Evolutionary conservation across 2,113 vertebrate species (phyloP).

Genomic region (Empidonax traillii): DNA sequence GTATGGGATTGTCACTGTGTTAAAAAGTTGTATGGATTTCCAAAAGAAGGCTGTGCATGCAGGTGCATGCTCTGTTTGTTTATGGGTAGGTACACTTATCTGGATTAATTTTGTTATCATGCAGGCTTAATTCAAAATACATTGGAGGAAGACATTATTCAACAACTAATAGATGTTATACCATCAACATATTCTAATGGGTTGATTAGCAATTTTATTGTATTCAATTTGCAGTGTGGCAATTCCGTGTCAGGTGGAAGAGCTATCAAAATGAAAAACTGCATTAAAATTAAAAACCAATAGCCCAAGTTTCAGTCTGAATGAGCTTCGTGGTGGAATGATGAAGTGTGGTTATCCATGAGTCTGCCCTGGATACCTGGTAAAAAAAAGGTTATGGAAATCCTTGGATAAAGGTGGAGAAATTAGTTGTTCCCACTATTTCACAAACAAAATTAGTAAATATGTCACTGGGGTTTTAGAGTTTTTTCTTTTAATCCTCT

Average conservation of each 20-base stretch:
- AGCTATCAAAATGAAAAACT: slow-evolving; percentile 78
- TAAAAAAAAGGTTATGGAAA: background rate
- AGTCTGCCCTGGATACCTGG: background rate
- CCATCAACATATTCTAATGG: slow-evolving; percentile 71
- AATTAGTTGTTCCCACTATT: background rate
- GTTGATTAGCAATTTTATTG: slow-evolving; percentile 78
- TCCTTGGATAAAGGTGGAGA: background rate
- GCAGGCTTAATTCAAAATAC: slow-evolving; percentile 62
- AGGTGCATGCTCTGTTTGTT: background rate
- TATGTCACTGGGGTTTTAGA: background rate
- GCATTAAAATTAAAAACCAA: slow-evolving; percentile 76
- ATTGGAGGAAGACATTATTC: slow-evolving; percentile 47
- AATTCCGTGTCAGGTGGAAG: slow-evolving; percentile 72
- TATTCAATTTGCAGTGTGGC: slow-evolving; percentile 75
- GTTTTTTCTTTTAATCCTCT: background rate
- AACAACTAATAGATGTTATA: slow-evolving; percentile 68
- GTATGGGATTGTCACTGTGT: background rate
- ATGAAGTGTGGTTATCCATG: slow-evolving; percentile 31
- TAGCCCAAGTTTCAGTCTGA: slow-evolving; percentile 73
- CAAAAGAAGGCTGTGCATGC: background rate
- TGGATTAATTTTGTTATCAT: slow-evolving; percentile 41
- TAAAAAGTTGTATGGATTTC: background rate
- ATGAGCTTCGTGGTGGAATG: slow-evolving; percentile 59
- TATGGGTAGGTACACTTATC: background rate
- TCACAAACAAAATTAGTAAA: background rate